Base-by-base conservation (phyloP, 2,113 vertebrate genomes). In the Centrocercus urophasianus region DNA sequence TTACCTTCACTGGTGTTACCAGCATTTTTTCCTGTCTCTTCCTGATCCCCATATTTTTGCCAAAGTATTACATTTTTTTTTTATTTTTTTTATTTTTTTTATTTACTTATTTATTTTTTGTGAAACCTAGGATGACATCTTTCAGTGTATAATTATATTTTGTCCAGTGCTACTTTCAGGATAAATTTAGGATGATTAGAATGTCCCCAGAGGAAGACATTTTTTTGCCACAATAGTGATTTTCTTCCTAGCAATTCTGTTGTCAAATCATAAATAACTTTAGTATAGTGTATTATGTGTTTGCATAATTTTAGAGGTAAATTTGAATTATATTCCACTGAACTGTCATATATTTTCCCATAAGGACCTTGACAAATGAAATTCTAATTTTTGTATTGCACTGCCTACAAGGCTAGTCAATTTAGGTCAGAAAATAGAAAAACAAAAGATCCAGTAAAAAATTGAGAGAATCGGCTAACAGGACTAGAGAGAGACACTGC, bases 311-410 rank as follows among this genome's bases (percentile, higher is more conserved):
- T 93, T 95, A 24, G 86, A 87, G 17, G 25, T 67, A 71, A 91
- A 83, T 13, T 50, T 10, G 67, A 56, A 74, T 74, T 83, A 67
- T 81, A 77, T 80, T 90, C 11, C 25, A 56, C 45, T 64, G 61
- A 88, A 83, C 76, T 64, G n/a, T 34, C 80, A 66, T 22, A 40
- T 57, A 88, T 73, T 77, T 18, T 8, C 10, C 38, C 36, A 42
- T 1, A 67, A 42, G 0, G 10, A 6, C 24, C 19, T 70, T 83
- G 64, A 71, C 10, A 92, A 88, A 64, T 57, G 4, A 42, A 90
- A 93, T 81, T 74, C 21, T 64, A 47, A 83, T 86, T 88, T 86
- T 83, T 65, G 64, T 88, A 40, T 50, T 74, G 52, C 66, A 75
- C 21, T 80, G 3, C 11, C 19, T 54, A 66, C 63, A 66, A 80